Evolutionary conservation across 2,888 invertebrate genomes (phyloP), one percentile per base, ranked within the genome.

Genomic region (Linyphia triangularis): DNA sequence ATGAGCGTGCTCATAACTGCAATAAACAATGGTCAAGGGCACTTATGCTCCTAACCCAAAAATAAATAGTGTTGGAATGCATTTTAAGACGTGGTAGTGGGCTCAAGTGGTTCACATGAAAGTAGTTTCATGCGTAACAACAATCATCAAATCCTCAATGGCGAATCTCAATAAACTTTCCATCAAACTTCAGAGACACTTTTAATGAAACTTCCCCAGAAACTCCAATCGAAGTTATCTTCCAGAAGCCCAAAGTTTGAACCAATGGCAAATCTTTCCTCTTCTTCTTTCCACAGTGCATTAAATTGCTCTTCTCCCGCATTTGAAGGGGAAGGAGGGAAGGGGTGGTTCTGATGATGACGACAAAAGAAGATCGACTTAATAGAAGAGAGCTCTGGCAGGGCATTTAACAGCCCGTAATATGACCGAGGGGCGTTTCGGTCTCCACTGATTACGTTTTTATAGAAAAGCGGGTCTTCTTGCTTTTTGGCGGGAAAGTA

Each of bases 381-480:
- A 88, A 88, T 88, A 88, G 86, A 81, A 61, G 81, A 75, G 67
- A 67, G 81, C 85, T 88, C 81, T 88, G 86, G 81, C 81, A 81
- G 81, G n/a, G 81, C 86, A 88, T 88, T 88, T 88, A 88, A 81
- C 86, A 86, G 79, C 73, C 85, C 79, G 85, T 86, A 86, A 86
- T 86, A 86, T 73, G 79, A 86, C 85, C 85, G 73, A 19, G n/a
- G 43, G 85, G 85, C 85, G 85, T 79, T 51, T 65, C 59, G 72
- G n/a, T 33, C 78, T 63, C 57, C 79, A 51, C 79, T 86, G 85
- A 86, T 86, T 86, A 86, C 85, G 85, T 79, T 79, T 79, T 86
- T 86, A 86, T 79, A 86, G 65, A 86, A n/a, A 79, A 86, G 57
- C 40, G 57, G 6, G 5, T 61, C 24, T 22, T 13, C 57, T 24